These are phyloP conservation scores for Tupaia chinensis DNA, from an alignment of 2,113 vertebrate species.

Conservation along the genomic window DNA sequence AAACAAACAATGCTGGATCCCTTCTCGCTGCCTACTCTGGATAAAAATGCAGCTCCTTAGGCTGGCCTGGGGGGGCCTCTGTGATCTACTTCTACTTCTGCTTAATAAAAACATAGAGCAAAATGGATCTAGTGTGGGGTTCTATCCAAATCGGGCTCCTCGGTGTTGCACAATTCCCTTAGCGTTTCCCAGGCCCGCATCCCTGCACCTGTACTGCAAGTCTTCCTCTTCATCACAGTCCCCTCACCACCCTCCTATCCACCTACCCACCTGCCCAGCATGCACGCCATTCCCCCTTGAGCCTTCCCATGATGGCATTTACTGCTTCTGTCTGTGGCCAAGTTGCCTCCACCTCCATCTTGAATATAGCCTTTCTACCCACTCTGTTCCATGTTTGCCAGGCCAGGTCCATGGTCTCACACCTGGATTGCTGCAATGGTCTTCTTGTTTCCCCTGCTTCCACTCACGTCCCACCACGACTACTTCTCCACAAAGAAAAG, in stretches of 20 bases:
- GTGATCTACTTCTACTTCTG: neutral
- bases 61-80: neutral
- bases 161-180: neutral
- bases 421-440: neutral
- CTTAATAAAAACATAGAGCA: neutral
- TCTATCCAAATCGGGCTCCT: neutral
- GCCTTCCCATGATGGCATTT: neutral
- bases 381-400: neutral
- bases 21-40: neutral
- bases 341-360: neutral
- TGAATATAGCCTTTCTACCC: neutral
- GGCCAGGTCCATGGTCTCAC: neutral
- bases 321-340: neutral
- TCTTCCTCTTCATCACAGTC: neutral
- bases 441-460: neutral
- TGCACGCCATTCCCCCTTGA: accelerated
- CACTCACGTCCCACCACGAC: neutral
- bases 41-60: neutral
- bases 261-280: neutral
- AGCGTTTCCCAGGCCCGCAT: accelerated
- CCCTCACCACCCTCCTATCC: neutral
- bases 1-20: neutral
- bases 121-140: neutral
- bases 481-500: neutral
- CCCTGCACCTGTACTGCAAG: neutral